phyloP scores from a whole-genome alignment of 2,113 vertebrate genomes.

The Ageneiosus marmoratus region DNA sequence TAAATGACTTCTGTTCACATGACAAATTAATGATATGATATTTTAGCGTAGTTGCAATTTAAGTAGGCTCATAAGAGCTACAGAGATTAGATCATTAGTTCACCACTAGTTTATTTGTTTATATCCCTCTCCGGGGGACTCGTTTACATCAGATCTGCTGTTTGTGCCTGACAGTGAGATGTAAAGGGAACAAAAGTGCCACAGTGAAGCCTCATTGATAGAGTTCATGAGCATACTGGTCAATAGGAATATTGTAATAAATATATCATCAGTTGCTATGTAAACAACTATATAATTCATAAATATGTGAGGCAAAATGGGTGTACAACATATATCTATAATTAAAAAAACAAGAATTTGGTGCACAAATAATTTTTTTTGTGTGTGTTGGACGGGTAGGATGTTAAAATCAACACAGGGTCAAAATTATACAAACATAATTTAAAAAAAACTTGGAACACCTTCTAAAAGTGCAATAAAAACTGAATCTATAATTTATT shows the following conservation, averaged over 20 bases:
- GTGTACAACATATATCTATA: too few species aligned
- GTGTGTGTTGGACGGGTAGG: too few species aligned
- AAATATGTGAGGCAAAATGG: too few species aligned
- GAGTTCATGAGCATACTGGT: neutral
- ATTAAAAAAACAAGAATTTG: too few species aligned
- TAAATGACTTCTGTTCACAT: neutral
- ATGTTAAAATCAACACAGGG: too few species aligned
- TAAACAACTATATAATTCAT: neutral
- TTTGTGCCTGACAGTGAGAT: neutral
- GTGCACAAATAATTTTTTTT: too few species aligned
- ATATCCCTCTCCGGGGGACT: conserved; percentile 3
- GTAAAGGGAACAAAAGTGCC: neutral
- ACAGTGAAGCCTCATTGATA: neutral
- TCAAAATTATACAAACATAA: too few species aligned
- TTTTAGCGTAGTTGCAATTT: neutral
- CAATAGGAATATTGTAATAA: neutral
- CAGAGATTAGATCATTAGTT: neutral
- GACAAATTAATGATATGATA: neutral
- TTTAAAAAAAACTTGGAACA: too few species aligned
- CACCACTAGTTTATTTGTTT: conserved; percentile 20
- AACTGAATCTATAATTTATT: too few species aligned
- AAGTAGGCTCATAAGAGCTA: conserved; percentile 8
- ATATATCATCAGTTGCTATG: neutral
- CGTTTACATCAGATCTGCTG: conserved; percentile 8
- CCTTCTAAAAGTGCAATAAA: too few species aligned